phyloP scores from a whole-genome alignment of 2,888 invertebrate species.

The Latrodectus hesperus region DNA sequence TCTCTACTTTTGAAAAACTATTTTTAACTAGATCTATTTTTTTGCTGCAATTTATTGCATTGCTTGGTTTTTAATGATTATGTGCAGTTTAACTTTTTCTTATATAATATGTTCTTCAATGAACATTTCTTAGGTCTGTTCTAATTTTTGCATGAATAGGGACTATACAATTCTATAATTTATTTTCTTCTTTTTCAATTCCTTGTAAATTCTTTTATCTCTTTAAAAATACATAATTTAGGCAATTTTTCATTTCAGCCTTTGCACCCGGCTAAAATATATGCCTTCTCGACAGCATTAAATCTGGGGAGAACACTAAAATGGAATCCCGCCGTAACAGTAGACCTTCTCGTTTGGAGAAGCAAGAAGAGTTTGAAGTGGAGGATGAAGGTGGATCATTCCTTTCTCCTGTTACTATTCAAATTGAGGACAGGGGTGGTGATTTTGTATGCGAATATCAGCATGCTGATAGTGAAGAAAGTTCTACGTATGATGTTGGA shows the following conservation, averaged over 20 bases:
- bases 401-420: constrained; percentile 67
- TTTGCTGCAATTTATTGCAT: neutral
- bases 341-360: constrained; percentile 66
- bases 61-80: neutral
- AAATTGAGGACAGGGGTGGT: constrained; percentile 67
- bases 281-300: neutral
- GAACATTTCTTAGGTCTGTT: neutral
- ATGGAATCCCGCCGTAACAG: constrained; percentile 59
- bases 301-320: constrained; percentile 6
- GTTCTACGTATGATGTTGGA: neutral
- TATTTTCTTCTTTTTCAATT: neutral
- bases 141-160: constrained; percentile 1
- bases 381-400: constrained; percentile 63
- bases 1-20: neutral
- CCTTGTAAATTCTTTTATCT: constrained; percentile 1
- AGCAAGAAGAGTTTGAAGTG: constrained; percentile 68
- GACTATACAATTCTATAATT: neutral
- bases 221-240: neutral
- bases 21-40: neutral
- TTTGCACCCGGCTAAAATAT: constrained; percentile 1
- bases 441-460: constrained; percentile 26
- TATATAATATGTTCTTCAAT: neutral
- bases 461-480: constrained; percentile 21
- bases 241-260: constrained; percentile 5
- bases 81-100: neutral